These are phyloP conservation scores for Epinephelus awoara DNA, from an alignment of 2,797 vertebrate genomes.

Conservation along the genomic window DNA sequence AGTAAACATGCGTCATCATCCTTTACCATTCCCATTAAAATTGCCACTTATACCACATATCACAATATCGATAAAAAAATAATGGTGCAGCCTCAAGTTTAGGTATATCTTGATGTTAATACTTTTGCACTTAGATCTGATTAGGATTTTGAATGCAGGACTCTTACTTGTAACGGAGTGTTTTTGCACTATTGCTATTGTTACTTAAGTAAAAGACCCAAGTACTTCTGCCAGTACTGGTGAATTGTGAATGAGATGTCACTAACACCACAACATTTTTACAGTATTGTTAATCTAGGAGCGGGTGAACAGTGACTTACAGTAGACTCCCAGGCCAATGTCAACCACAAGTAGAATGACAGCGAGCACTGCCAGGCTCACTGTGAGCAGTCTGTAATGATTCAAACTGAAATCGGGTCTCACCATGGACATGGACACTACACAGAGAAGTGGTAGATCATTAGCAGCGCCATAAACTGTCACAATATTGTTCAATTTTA, in stretches of 20 bases:
- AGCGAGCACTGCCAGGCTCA: slow-evolving; percentile 69
- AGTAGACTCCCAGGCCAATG: slow-evolving; percentile 79
- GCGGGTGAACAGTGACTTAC: slow-evolving; percentile 67
- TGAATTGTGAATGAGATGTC: neutral
- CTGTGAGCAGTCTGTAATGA: slow-evolving; percentile 52
- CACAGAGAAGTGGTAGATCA: slow-evolving; percentile 30
- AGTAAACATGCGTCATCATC: no score
- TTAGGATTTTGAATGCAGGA: no score
- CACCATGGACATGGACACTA: slow-evolving; percentile 74
- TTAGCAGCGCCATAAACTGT: slow-evolving; percentile 1
- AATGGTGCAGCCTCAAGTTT: no score
- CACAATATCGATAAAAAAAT: no score
- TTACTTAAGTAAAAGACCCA: no score
- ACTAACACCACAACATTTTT: neutral
- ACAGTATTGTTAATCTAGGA: neutral
- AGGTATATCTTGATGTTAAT: no score
- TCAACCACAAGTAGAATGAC: slow-evolving; percentile 68
- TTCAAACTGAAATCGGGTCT: slow-evolving; percentile 43
- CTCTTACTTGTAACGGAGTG: no score
- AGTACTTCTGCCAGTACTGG: no score
- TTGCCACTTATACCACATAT: no score
- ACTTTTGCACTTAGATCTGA: no score
- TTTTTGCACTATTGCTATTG: no score
- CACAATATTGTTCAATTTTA: neutral
- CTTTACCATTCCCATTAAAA: no score